Evolutionary conservation across 1,140 invertebrate species (phyloP).

Genomic region (Batillaria attramentaria): DNA sequence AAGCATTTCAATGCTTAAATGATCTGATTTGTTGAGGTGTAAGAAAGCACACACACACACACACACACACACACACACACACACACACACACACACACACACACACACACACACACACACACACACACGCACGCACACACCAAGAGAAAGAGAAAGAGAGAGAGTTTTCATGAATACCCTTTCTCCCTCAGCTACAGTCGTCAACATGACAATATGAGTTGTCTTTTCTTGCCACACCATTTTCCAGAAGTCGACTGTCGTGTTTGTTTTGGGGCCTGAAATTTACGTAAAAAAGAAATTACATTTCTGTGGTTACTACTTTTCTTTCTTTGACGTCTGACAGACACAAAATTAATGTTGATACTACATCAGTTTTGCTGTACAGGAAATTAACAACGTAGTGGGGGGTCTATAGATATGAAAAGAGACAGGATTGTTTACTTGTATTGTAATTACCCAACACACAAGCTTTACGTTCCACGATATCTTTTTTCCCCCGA

Average conservation of each 20-base stretch:
- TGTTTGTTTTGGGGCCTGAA: not conserved
- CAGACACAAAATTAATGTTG: too few species aligned
- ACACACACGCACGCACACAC: not conserved
- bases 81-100: slow-evolving; percentile 1
- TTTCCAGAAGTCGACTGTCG: not conserved
- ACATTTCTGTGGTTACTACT: too few species aligned
- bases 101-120: not conserved
- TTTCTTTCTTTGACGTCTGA: too few species aligned
- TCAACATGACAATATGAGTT: slow-evolving; percentile 11
- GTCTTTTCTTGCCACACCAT: slow-evolving; percentile 9
- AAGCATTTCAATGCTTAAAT: not conserved
- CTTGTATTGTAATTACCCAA: too few species aligned
- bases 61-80: not conserved
- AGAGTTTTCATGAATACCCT: not conserved
- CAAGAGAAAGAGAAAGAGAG: not conserved
- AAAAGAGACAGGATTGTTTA: too few species aligned
- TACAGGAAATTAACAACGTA: too few species aligned
- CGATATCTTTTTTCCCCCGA: too few species aligned
- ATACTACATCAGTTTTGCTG: too few species aligned
- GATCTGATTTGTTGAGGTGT: not conserved
- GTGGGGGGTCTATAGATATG: too few species aligned
- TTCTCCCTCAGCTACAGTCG: not conserved
- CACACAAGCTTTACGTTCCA: too few species aligned
- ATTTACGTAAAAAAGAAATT: too few species aligned
- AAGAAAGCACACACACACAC: not conserved